Evolutionary conservation across 2,888 invertebrate genomes (phyloP), one percentile per base, ranked within the genome.

Genomic region (Eustalomyia histrio): DNA sequence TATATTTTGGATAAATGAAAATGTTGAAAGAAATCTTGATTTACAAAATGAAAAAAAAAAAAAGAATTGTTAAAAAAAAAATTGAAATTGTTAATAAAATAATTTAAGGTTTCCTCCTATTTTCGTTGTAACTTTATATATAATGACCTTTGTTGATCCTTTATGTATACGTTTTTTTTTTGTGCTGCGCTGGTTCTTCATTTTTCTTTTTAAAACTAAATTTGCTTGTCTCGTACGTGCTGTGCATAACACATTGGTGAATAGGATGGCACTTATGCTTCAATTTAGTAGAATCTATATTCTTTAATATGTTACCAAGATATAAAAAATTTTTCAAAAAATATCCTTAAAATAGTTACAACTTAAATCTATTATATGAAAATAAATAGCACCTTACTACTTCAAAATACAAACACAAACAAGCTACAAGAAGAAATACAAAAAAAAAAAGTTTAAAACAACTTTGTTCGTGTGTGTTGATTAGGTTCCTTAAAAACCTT

Each of bases 221-320:
- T 88, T 88, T 88, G 88, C 88, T 86, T 88, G 88, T 89, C 88
- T 89, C 85, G 89, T 86, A 88, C 88, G 88, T 88, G 88, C 85
- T 86, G 84, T 82, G 89, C 88, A 88, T 88, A 84, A 74, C 21
- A 29, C 43, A 67, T 71, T 84, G 50, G 35, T 50, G 57, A 71
- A 65, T 47, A 47, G 43, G 43, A 1, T 14, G 43, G n/a, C 43
- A n/a, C 2, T 14, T 7, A 47, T n/a, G 4, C n/a, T n/a, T 47
- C 3, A 29, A 29, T 7, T 29, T 29, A 6, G 21, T 3, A 21
- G 21, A 29, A 29, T 29, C 4, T 6, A 29, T 7, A 29, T 29
- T 6, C 3, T 7, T 6, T 29, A 29, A 6, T 7, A 29, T 6
- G 3, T 29, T 4, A 29, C 7, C 7, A 29, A 7, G 29, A 3